These are phyloP conservation scores for Eleutherodactylus coqui DNA, from an alignment of 2,797 vertebrate species.

Conservation along the genomic window DNA sequence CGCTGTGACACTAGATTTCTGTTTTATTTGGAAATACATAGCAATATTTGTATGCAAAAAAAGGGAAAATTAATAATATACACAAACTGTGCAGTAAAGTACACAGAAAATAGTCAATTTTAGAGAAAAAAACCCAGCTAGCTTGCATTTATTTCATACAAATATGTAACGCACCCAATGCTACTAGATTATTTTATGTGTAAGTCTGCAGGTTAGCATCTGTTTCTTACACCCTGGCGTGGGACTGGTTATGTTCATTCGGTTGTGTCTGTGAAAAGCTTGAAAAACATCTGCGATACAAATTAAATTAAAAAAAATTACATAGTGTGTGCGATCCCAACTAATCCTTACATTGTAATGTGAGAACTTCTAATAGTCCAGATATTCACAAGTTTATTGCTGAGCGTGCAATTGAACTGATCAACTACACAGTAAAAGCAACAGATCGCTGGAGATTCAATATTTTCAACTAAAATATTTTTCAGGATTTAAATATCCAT, in stretches of 20 bases:
- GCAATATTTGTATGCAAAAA: not conserved
- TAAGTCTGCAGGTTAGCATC: not conserved
- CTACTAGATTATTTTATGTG: no score
- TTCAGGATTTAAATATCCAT: no score
- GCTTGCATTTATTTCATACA: no score
- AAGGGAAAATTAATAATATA: no score
- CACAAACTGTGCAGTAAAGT: no score
- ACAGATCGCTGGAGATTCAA: not conserved
- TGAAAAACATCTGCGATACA: slow-evolving; percentile 1
- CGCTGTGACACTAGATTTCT: not conserved
- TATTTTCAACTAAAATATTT: not conserved
- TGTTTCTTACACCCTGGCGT: not conserved
- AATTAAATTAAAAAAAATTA: not conserved
- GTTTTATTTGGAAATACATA: not conserved
- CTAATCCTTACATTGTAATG: not conserved
- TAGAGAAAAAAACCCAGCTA: no score
- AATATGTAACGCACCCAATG: no score
- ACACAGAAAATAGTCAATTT: not conserved
- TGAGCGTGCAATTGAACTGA: not conserved
- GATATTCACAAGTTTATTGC: not conserved
- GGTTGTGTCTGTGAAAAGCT: not conserved
- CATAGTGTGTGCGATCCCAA: not conserved
- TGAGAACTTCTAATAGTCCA: not conserved
- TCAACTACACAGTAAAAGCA: not conserved
- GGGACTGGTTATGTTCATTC: not conserved